Conservation (phyloP, 1,140 invertebrate genomes). For the Diploscapter pachys region DNA sequence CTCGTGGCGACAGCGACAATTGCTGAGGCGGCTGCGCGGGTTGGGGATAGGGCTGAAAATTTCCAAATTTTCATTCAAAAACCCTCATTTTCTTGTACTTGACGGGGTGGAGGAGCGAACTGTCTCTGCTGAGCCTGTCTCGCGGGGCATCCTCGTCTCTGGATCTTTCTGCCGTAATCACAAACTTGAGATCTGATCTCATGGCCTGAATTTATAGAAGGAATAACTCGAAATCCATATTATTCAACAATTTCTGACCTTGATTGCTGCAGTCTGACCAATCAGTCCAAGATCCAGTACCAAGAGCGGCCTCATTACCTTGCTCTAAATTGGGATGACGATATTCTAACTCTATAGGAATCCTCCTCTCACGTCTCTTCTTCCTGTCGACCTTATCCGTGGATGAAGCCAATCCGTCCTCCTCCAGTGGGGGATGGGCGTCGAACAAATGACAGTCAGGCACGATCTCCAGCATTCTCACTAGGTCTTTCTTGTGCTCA, state of each 20-base stretch:
- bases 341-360: neutral
- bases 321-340: constrained; percentile 15
- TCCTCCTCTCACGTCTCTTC: constrained; percentile 31
- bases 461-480: constrained; percentile 42
- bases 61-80: no score
- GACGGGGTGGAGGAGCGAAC: constrained; percentile 25
- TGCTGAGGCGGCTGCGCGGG: constrained; percentile 17
- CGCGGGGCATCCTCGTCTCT: constrained; percentile 42
- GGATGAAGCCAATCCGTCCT: constrained; percentile 40
- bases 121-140: constrained; percentile 25
- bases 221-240: no score
- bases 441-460: constrained; percentile 40
- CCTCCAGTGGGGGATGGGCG: constrained; percentile 38
- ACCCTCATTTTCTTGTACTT: neutral
- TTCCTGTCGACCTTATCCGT: constrained; percentile 42
- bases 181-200: constrained; percentile 40
- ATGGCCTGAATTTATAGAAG: neutral
- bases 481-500: constrained; percentile 39
- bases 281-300: constrained; percentile 36
- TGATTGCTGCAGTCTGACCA: constrained; percentile 30
- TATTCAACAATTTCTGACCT: neutral
- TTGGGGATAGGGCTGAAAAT: neutral
- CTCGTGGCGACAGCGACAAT: neutral
- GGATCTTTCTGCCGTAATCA: constrained; percentile 43
- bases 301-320: constrained; percentile 22